Conservation (phyloP, 2,113 vertebrate genomes). For the Daboia siamensis region DNA sequence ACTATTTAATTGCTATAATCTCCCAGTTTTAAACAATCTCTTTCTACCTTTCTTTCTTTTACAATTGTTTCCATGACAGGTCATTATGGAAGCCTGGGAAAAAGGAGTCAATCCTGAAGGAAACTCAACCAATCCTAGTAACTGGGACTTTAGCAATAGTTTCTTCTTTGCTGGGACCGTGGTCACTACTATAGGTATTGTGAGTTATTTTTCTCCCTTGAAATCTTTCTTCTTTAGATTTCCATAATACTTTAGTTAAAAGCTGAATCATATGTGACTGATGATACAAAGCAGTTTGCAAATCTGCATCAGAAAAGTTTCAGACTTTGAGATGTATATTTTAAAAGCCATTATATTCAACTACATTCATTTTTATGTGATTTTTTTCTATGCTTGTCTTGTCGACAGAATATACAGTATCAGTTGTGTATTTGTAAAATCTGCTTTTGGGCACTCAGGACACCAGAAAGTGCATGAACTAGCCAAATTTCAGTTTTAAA, state of each 20-base stretch:
- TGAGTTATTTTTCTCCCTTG: background rate
- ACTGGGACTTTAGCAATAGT: slow-evolving; percentile 93
- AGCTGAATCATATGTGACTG: background rate
- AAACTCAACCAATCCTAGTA: slow-evolving; percentile 88
- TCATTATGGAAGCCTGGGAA: slow-evolving; percentile 88
- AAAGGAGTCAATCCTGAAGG: slow-evolving; percentile 89
- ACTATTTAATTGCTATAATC: background rate
- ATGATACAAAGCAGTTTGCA: slow-evolving; percentile 8
- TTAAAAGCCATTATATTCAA: slow-evolving; percentile 13
- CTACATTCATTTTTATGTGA: slow-evolving; percentile 6
- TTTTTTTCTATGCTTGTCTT: slow-evolving; percentile 12
- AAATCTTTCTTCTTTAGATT: background rate
- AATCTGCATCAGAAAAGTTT: background rate
- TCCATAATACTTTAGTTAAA: slow-evolving; percentile 17
- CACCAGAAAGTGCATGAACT: background rate
- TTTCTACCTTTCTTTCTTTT: background rate
- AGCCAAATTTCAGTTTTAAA: background rate
- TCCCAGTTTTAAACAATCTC: background rate
- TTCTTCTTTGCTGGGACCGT: slow-evolving; percentile 92
- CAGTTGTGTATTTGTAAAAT: background rate
- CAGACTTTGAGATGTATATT: background rate
- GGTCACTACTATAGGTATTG: slow-evolving; percentile 88
- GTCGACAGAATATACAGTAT: background rate
- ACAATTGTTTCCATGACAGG: slow-evolving; percentile 60
- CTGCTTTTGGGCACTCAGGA: background rate